Evolutionary conservation across 2,888 invertebrate genomes (phyloP).

Genomic region (Anthrax anthrax): DNA sequence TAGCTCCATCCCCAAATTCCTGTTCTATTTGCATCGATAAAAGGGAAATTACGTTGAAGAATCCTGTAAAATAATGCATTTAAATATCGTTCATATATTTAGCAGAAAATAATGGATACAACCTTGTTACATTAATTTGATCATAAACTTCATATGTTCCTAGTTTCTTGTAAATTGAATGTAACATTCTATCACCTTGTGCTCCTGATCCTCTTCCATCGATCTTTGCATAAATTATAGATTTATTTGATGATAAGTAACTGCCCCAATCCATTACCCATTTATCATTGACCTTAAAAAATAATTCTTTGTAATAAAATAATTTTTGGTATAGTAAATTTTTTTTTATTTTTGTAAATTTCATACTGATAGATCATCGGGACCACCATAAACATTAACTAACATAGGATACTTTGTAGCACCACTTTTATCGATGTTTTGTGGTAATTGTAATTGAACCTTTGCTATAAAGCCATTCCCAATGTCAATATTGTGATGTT

Average conservation of each 20-base stretch:
- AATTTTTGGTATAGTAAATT: no score
- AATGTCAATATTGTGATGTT: conserved; percentile 47
- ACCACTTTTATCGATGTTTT: conserved; percentile 50
- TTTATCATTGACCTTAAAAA: conserved; percentile 39
- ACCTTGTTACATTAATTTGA: conserved; percentile 68
- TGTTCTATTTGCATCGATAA: conserved; percentile 64
- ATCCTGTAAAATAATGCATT: conserved; percentile 35
- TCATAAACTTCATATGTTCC: conserved; percentile 86
- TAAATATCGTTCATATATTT: no score
- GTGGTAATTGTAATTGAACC: conserved; percentile 59
- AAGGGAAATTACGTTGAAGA: conserved; percentile 46
- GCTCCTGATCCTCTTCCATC: conserved; percentile 84
- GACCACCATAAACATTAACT: conserved; percentile 85
- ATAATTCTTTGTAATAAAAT: neutral
- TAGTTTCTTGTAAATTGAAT: conserved; percentile 65
- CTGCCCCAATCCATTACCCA: conserved; percentile 79
- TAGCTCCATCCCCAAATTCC: conserved; percentile 99
- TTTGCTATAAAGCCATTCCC: conserved; percentile 52
- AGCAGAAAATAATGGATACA: neutral
- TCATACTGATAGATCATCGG: conserved; percentile 72
- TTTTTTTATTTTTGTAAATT: neutral
- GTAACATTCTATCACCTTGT: conserved; percentile 68
- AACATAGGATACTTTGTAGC: conserved; percentile 62
- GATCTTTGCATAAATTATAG: conserved; percentile 74
- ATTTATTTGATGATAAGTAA: conserved; percentile 68